These are phyloP conservation scores for Aldabrachelys gigantea DNA, from an alignment of 2,113 vertebrate genomes.

Conservation along the genomic window DNA sequence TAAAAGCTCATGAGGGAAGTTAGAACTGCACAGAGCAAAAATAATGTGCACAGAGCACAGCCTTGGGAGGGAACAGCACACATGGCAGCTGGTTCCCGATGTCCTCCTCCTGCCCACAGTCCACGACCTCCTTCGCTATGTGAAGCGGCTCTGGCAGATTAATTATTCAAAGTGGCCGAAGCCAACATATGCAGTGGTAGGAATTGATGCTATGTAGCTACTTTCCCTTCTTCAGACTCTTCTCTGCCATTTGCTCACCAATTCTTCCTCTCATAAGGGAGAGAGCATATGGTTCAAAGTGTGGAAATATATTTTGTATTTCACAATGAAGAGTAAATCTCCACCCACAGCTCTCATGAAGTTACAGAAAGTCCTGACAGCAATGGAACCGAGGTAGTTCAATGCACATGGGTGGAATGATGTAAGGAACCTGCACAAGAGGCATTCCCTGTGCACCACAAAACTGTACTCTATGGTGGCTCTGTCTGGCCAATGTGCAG, in stretches of 20 bases:
- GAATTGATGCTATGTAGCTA: background rate
- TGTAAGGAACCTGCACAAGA: background rate
- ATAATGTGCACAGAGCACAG: background rate
- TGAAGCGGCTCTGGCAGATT: background rate
- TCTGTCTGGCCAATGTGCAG: background rate
- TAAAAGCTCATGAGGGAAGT: background rate
- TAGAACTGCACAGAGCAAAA: background rate
- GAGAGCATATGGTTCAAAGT: background rate
- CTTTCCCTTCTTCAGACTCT: background rate
- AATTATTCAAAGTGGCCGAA: background rate
- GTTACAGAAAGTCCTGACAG: background rate
- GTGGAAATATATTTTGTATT: background rate
- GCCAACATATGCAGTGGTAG: background rate
- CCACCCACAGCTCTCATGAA: background rate
- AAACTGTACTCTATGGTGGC: background rate
- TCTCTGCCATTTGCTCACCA: background rate
- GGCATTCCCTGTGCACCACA: background rate
- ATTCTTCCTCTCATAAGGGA: background rate
- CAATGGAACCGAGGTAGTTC: background rate
- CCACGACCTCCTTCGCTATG: background rate
- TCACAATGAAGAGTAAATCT: background rate
- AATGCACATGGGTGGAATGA: background rate
- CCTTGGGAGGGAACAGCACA: background rate
- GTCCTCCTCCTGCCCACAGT: background rate
- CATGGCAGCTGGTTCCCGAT: background rate